phyloP scores from a whole-genome alignment of 2,797 vertebrate genomes.

The Lateolabrax maculatus region DNA sequence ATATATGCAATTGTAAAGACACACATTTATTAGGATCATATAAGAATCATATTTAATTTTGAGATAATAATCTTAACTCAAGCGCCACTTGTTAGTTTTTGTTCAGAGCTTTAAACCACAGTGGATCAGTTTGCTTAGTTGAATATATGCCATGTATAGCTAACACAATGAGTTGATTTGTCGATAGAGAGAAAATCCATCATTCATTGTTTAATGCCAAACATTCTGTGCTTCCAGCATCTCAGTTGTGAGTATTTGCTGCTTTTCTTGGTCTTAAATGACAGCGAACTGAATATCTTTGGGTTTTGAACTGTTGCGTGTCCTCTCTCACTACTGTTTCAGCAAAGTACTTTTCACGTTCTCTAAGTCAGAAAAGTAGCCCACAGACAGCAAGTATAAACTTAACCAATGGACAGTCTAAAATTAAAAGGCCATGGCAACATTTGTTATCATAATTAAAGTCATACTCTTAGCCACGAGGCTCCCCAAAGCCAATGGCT shows the following conservation, averaged over 20 bases:
- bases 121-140: not conserved
- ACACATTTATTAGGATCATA: not conserved
- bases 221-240: not conserved
- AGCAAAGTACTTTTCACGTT: constrained; percentile 32
- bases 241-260: not conserved
- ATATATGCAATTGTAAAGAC: not conserved
- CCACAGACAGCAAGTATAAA: constrained; percentile 31
- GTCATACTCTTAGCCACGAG: constrained; percentile 29
- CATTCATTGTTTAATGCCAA: not conserved
- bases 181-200: not conserved
- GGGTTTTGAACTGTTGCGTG: not conserved
- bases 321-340: constrained; percentile 16
- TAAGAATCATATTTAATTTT: not conserved
- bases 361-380: constrained; percentile 14
- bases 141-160: not conserved
- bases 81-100: not conserved
- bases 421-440: constrained; percentile 41
- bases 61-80: not conserved
- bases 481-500: constrained; percentile 21
- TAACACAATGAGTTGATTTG: not conserved
- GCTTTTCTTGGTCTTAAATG: not conserved
- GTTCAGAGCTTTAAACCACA: not conserved
- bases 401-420: constrained; percentile 31
- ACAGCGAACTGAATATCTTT: not conserved
- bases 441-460: constrained; percentile 43